Evolutionary conservation across 2,888 invertebrate genomes (phyloP).

Genomic region (Cryptocephalus moraei): DNA sequence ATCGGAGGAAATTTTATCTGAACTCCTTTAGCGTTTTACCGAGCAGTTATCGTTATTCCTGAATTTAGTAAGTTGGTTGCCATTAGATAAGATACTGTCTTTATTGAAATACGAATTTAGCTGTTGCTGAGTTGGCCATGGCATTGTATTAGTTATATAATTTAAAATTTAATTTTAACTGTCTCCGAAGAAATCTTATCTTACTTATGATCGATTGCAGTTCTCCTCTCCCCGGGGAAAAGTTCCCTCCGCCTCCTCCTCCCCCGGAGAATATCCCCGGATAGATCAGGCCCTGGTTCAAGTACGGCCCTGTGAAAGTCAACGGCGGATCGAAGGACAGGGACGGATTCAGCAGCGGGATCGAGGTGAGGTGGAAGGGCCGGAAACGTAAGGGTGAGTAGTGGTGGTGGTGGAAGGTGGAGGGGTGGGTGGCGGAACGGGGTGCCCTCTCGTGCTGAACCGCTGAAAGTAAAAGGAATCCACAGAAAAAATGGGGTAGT

Average conservation of each 20-base stretch:
- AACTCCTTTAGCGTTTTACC: too few species aligned
- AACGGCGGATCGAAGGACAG: slow-evolving; percentile 30
- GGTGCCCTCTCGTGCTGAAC: slow-evolving; percentile 88
- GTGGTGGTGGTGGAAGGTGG: slow-evolving; percentile 31
- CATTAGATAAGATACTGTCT: too few species aligned
- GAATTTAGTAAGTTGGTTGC: too few species aligned
- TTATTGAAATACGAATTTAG: too few species aligned
- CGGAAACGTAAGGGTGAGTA: slow-evolving; percentile 25
- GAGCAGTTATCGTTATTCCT: too few species aligned
- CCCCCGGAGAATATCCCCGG: slow-evolving; percentile 23
- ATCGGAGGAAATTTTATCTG: too few species aligned
- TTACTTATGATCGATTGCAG: slow-evolving; percentile 16
- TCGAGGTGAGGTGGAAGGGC: slow-evolving; percentile 23
- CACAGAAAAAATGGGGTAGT: not conserved
- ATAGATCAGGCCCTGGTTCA: slow-evolving; percentile 19
- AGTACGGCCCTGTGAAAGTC: slow-evolving; percentile 20
- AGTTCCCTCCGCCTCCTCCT: slow-evolving; percentile 23
- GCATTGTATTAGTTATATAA: too few species aligned
- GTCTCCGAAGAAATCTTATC: not conserved
- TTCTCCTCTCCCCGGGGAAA: slow-evolving; percentile 30
- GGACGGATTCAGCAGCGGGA: slow-evolving; percentile 12
- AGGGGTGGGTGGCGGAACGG: slow-evolving; percentile 39
- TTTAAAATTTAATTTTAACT: too few species aligned
- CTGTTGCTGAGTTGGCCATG: too few species aligned
- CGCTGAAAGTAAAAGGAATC: slow-evolving; percentile 48